Base-by-base conservation (phyloP, 1,140 invertebrate genomes). In the Papilio polytes region DNA sequence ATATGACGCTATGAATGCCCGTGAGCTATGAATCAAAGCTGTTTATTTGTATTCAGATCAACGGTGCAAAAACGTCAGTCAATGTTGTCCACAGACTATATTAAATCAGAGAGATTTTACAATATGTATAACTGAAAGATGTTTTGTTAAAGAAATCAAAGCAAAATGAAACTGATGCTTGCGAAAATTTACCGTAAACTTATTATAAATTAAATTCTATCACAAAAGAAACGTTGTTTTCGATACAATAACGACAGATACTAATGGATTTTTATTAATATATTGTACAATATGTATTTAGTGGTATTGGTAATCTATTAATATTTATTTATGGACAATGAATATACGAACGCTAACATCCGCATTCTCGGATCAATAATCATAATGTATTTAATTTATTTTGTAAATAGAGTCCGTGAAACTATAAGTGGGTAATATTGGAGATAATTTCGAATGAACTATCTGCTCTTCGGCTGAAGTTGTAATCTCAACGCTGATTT, bases 11-110 rank as follows among this genome's bases (percentile, higher is more conserved):
- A 86, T 82, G 78, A 82, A 81, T 82, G 85, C 81, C 81, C 79
- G 87, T 85, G 85, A 85, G 84, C 83, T 84, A 89, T 90, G 89
- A 88, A 87, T 90, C 90, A 91, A 85, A 86, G 83, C 81, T 90
- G 87, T 91, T 91, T 87, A 87, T 87, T 86, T 82, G 82, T 83
- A 85, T 82, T 84, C 81, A 80, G 80, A 77, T 81, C 81, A 78
- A 84, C 83, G 85, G 81, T 88, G 88, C 89, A 83, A 86, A 88
- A 88, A 88, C 87, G 85, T 92, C 89, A 88, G 86, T 89, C 89
- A 87, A 84, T 46, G 66, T 31, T 36, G 56, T 74, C 36, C 36
- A 74, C 22, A 48, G 44, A 51, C 44, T 74, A 36, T 22, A 26
- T 15, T 48, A 74, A 74, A 48, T 46, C 44, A 51, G 3, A 48